phyloP scores from a whole-genome alignment of 2,888 invertebrate genomes.

The Epinotia demarniana region DNA sequence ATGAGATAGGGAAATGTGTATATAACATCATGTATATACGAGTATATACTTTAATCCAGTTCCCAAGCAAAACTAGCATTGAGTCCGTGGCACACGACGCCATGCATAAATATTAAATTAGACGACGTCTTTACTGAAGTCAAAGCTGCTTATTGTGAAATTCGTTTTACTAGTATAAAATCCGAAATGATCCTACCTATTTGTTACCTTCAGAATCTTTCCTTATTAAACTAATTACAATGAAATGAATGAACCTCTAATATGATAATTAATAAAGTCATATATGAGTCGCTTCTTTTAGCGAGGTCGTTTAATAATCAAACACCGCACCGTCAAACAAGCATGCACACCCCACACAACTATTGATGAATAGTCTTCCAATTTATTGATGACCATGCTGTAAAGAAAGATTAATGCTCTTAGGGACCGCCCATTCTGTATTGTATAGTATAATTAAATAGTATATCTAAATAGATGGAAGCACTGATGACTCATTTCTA shows the following conservation, averaged over 20 bases:
- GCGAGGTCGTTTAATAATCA: neutral
- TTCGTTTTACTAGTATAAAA: too few relatives aligned
- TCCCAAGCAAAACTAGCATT: neutral
- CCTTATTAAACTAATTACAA: too few relatives aligned
- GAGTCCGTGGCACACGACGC: neutral
- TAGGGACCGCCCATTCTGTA: slow-evolving; percentile 50
- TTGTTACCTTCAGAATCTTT: too few relatives aligned
- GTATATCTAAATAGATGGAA: slow-evolving; percentile 50
- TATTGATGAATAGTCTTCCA: slow-evolving; percentile 39
- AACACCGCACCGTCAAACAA: neutral
- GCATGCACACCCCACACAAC: slow-evolving; percentile 25
- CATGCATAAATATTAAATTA: neutral
- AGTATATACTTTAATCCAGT: neutral
- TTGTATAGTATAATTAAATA: slow-evolving; percentile 42
- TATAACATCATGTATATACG: too few relatives aligned
- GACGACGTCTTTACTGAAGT: neutral
- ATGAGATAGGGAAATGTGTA: too few relatives aligned
- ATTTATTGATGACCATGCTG: slow-evolving; percentile 59
- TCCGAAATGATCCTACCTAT: too few relatives aligned
- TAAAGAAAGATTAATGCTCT: slow-evolving; percentile 63
- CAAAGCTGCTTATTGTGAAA: neutral
- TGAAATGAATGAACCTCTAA: too few relatives aligned
- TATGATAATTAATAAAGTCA: too few relatives aligned
- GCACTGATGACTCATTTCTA: slow-evolving; percentile 7
- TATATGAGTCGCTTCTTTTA: neutral